phyloP scores from a whole-genome alignment of 2,797 vertebrate genomes.

The Gadopsis marmoratus region DNA sequence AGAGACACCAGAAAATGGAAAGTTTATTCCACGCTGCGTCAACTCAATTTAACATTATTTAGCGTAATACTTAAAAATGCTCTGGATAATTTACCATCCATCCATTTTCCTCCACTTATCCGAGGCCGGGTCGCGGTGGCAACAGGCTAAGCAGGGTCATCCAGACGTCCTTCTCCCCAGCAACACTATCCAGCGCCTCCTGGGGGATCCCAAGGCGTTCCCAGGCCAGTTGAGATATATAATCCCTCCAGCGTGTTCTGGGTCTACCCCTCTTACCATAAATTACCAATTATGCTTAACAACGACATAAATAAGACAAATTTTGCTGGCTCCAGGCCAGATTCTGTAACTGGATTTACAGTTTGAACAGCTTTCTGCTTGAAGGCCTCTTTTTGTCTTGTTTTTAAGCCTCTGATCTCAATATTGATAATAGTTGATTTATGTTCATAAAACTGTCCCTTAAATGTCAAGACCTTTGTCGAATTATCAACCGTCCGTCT shows the following conservation, averaged over 20 bases:
- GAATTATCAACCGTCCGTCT: slow-evolving; percentile 5
- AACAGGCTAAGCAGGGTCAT: no score
- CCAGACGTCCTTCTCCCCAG: no score
- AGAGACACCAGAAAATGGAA: slow-evolving; percentile 32
- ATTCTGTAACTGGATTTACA: slow-evolving; percentile 34
- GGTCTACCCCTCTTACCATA: not conserved
- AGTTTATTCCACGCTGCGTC: slow-evolving; percentile 8
- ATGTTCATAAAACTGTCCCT: slow-evolving; percentile 19
- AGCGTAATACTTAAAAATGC: slow-evolving; percentile 39
- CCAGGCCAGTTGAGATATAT: no score
- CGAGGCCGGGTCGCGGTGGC: no score
- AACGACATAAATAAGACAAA: slow-evolving; percentile 71
- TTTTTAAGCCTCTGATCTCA: slow-evolving; percentile 15
- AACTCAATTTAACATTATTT: slow-evolving; percentile 29
- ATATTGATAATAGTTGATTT: not conserved
- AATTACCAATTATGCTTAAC: slow-evolving; percentile 44
- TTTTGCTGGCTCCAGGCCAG: slow-evolving; percentile 75
- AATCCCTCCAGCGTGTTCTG: no score
- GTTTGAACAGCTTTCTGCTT: slow-evolving; percentile 18
- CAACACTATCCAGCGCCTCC: no score
- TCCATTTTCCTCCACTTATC: no score
- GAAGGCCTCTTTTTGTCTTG: not conserved
- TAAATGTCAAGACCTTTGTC: slow-evolving; percentile 37
- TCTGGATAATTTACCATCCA: slow-evolving; percentile 33
- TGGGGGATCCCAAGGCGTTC: no score